A percentile compares a stretch with the other conserved stretches of the same genome.
Evolutionary conservation across 2,113 vertebrate species (phyloP).

Genomic region (Tringa solitaria): DNA sequence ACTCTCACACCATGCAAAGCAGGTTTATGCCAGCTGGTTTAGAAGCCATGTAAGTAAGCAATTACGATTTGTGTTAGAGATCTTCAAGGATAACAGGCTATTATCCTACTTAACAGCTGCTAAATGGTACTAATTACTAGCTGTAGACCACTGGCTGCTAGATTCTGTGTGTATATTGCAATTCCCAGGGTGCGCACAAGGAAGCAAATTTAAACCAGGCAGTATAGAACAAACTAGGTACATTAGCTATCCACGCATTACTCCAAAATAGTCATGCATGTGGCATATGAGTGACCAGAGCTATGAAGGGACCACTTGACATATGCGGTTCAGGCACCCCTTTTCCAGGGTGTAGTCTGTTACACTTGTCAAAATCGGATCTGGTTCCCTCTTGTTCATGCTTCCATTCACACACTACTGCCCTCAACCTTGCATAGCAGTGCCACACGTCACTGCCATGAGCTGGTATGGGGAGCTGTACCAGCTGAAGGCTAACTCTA

Average conservation of each 20-base stretch:
- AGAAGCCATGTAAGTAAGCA: neutral
- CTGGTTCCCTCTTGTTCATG: neutral
- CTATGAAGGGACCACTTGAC: neutral
- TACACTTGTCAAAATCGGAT: neutral
- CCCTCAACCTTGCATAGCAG: neutral
- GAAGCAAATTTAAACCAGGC: neutral
- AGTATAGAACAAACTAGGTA: neutral
- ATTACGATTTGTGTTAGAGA: neutral
- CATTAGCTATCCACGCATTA: neutral
- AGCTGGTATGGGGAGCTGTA: neutral
- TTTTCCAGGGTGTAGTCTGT: neutral
- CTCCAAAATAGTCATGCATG: neutral
- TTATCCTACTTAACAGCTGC: slow-evolving; percentile 17
- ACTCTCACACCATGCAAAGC: neutral
- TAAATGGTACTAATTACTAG: slow-evolving; percentile 24
- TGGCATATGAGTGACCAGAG: neutral
- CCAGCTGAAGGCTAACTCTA: neutral
- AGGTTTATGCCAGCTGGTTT: slow-evolving; percentile 8
- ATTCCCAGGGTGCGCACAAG: neutral
- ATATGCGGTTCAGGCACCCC: neutral
- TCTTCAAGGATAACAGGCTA: slow-evolving; percentile 4
- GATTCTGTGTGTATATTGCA: neutral
- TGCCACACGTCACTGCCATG: neutral
- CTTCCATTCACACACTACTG: neutral
- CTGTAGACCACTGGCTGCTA: neutral